Evolutionary conservation across 2,888 invertebrate species (phyloP).

Genomic region (Drosophila picticornis): DNA sequence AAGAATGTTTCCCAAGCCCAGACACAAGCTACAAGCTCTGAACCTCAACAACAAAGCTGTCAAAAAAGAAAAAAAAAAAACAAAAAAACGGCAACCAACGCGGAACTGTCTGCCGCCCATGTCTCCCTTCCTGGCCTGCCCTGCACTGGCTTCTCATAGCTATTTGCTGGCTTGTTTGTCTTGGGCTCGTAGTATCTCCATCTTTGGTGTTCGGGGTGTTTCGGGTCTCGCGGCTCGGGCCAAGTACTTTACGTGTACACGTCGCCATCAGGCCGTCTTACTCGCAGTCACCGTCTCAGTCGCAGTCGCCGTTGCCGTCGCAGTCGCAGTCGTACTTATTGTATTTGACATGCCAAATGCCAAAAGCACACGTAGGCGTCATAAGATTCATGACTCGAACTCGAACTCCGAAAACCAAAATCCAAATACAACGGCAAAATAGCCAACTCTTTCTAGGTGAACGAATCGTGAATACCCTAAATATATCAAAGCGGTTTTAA

Average conservation of each 20-base stretch:
- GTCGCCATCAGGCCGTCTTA: slow-evolving; percentile 45
- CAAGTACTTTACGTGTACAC: slow-evolving; percentile 49
- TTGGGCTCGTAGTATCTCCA: slow-evolving; percentile 59
- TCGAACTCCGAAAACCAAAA: slow-evolving; percentile 60
- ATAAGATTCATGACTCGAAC: slow-evolving; percentile 80
- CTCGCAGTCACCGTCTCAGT: slow-evolving; percentile 35
- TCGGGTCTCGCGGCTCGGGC: slow-evolving; percentile 33
- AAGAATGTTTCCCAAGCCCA: slow-evolving; percentile 63
- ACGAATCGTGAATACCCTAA: slow-evolving; percentile 28
- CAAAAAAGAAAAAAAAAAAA: slow-evolving; percentile 45
- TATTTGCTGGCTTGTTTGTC: slow-evolving; percentile 54
- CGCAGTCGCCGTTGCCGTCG: slow-evolving; percentile 18
- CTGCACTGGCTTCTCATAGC: slow-evolving; percentile 9
- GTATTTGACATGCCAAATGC: slow-evolving; percentile 83
- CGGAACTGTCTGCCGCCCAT: slow-evolving; percentile 48
- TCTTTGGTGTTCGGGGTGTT: slow-evolving; percentile 51
- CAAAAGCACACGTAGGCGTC: slow-evolving; percentile 83
- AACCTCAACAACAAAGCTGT: slow-evolving; percentile 60
- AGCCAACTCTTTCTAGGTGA: background rate
- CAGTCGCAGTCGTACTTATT: slow-evolving; percentile 64
- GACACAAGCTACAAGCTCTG: slow-evolving; percentile 46
- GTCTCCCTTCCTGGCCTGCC: background rate
- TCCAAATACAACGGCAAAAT: slow-evolving; percentile 35
- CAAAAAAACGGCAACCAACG: slow-evolving; percentile 54
- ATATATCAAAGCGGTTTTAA: background rate